phyloP scores from a whole-genome alignment of 2,113 vertebrate genomes.

The Scomber japonicus region DNA sequence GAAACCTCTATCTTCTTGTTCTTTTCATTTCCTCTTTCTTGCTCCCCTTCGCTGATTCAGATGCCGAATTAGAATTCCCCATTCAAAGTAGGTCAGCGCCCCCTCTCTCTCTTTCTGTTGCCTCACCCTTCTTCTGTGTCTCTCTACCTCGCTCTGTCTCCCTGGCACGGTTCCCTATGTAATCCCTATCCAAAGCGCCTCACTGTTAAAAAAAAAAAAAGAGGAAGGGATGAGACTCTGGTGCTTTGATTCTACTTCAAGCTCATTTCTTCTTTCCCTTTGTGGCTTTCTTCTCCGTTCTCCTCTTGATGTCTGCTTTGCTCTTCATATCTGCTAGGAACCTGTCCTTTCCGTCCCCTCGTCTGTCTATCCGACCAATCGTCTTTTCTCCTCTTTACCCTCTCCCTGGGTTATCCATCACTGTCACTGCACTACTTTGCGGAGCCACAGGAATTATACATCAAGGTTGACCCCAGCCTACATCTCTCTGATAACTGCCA shows the following conservation, averaged over 20 bases:
- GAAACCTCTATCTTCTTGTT: slow-evolving; percentile 42
- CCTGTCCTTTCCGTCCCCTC: neutral
- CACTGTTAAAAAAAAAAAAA: slow-evolving; percentile 15
- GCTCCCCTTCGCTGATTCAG: slow-evolving; percentile 50
- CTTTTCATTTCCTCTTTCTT: slow-evolving; percentile 50
- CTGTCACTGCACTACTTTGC: slow-evolving; percentile 40
- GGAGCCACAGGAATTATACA: slow-evolving; percentile 51
- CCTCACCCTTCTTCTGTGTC: slow-evolving; percentile 31
- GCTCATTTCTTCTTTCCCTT: slow-evolving; percentile 61
- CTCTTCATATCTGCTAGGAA: slow-evolving; percentile 17
- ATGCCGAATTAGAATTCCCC: slow-evolving; percentile 64
- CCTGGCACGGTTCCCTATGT: slow-evolving; percentile 54
- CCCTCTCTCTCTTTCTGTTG: slow-evolving; percentile 40
- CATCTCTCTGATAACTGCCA: slow-evolving; percentile 24
- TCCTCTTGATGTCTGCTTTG: slow-evolving; percentile 45
- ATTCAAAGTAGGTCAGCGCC: slow-evolving; percentile 76
- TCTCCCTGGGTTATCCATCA: slow-evolving; percentile 60
- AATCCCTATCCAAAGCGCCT: slow-evolving; percentile 64
- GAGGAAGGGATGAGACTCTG: slow-evolving; percentile 42
- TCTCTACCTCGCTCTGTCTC: slow-evolving; percentile 40
- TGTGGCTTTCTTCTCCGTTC: slow-evolving; percentile 47
- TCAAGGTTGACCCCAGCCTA: slow-evolving; percentile 36
- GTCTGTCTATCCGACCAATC: neutral
- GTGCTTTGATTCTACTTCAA: slow-evolving; percentile 68
- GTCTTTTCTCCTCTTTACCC: slow-evolving; percentile 13